Base-by-base conservation (phyloP, 1,140 invertebrate genomes). In the Drosophila virilis region DNA sequence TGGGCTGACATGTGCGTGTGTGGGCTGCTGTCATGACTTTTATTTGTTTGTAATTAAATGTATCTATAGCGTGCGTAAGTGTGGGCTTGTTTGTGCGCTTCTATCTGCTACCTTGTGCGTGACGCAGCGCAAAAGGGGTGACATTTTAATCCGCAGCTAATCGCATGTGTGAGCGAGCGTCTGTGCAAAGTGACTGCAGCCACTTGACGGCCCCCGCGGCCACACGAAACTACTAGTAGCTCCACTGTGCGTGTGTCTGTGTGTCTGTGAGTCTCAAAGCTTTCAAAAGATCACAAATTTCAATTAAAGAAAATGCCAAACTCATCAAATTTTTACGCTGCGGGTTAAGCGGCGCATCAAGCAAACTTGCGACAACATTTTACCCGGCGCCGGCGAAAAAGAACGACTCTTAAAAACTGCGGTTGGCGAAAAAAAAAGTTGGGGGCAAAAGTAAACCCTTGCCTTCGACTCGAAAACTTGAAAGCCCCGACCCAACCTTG, bases 71-170 rank as follows among this genome's bases (percentile, higher is more conserved):
- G 48, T 68, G 69, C 3, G 22, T 5, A 28, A 28, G 22, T 28
- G 22, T 28, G 22, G 0, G 22, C 4, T 4, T 28, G 22, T 28
- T 4, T 28, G 22, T 57, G 61, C 17, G 66, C 58, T 65, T 43
- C 50, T 71, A 65, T 52, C 59, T 75, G 70, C 66, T 71, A 57
- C 74, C 67, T 69, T 78, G 72, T 70, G 76, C 72, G 66, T 88
- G 84, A 89, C 80, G 40, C 59, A 59, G 69, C 84, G 73, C 70
- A 82, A 76, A 84, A 76, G 82, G 90, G 90, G 81, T 91, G 90
- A 91, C 90, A 91, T 91, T 91, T 91, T 91, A 91, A 91, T 91
- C 85, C 90, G 70, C 76, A 79, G 80, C 82, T 91, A 91, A 91
- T 91, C 90, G 90, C 90, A 91, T 91, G 76, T 84, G 82, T 86